Conservation (phyloP, 2,888 invertebrate genomes). For the Microplitis deprimator region DNA sequence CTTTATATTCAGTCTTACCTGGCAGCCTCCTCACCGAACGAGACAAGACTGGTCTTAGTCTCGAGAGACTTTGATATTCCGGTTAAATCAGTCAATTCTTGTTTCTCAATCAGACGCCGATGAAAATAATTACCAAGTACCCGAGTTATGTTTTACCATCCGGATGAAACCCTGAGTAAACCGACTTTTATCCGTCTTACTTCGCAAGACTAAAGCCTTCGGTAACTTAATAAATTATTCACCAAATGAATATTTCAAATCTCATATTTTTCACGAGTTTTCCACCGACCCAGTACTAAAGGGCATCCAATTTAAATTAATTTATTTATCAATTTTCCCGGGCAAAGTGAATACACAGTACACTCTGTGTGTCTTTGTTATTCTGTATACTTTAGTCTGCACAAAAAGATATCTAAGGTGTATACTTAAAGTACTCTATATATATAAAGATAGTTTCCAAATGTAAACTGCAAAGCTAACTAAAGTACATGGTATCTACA, state of each 20-base stretch:
- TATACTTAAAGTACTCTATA: not conserved
- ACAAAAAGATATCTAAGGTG: not conserved
- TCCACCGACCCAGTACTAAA: too few species aligned
- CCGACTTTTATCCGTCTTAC: too few species aligned
- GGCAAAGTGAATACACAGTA: too few species aligned
- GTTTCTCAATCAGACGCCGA: not conserved
- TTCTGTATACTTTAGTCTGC: too few species aligned
- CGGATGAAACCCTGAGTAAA: too few species aligned
- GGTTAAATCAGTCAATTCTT: constrained; percentile 21
- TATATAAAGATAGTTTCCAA: not conserved
- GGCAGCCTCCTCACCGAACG: constrained; percentile 13
- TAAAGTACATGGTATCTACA: constrained; percentile 24
- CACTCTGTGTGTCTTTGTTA: too few species aligned
- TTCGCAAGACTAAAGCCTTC: too few species aligned
- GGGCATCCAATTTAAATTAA: too few species aligned
- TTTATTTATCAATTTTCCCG: too few species aligned
- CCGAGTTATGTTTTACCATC: not conserved
- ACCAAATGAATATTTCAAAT: too few species aligned
- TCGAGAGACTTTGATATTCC: constrained; percentile 18
- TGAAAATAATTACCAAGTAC: not conserved
- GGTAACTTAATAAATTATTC: too few species aligned
- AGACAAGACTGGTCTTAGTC: constrained; percentile 13
- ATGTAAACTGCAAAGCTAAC: constrained; percentile 3
- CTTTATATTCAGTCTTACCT: not conserved
- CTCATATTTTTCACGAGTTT: too few species aligned